Base-by-base conservation (phyloP, 2,797 vertebrate species). In the Hyperoplus immaculatus region DNA sequence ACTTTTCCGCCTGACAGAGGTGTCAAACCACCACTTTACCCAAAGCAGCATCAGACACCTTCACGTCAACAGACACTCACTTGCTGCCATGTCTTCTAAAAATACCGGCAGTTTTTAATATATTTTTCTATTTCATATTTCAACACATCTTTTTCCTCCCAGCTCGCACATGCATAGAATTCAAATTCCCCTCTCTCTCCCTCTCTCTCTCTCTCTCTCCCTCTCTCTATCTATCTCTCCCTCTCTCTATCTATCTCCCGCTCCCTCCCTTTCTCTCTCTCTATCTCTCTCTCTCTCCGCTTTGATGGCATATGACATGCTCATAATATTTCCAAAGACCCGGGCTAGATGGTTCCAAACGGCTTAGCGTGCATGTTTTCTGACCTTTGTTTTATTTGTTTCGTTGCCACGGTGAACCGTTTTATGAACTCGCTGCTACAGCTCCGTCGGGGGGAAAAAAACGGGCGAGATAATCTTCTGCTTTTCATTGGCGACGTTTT, bases 331-430 rank as follows among this genome's bases (percentile, higher is more conserved):
- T 77, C 72, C 75, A 12, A 71, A 71, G 66, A 84, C 73, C 62
- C 14, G 70, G 81, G 29, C 29, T 73, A 68, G 84, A 90, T 86
- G 75, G 84, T 88, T 85, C 47, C 58, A 75, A 29, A 60, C 62
- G 39, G 77, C 87, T 87, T 66, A 66, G 77, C 47, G 5, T 74
- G 82, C 87, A 64, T 86, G 89, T 90, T 87, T 86, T 50, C 71
- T 91, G 91, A 94, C 93, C 93, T 88, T 85, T 84, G 86, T 90
- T 94, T 93, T 92, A 93, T 94, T 94, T 94, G 92, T 93, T 94
- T 93, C 84, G 65, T 54, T 55, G 80, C 82, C 76, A 29, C 80
- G 3, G 54, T 88, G 92, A 29, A 93, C 91, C 88, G 46, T 74
- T 29, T 29, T 29, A 29, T 90, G 91, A 93, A 89, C 92, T 85